Conservation (phyloP, 1,140 invertebrate genomes). For the Magallana ariakensis region DNA sequence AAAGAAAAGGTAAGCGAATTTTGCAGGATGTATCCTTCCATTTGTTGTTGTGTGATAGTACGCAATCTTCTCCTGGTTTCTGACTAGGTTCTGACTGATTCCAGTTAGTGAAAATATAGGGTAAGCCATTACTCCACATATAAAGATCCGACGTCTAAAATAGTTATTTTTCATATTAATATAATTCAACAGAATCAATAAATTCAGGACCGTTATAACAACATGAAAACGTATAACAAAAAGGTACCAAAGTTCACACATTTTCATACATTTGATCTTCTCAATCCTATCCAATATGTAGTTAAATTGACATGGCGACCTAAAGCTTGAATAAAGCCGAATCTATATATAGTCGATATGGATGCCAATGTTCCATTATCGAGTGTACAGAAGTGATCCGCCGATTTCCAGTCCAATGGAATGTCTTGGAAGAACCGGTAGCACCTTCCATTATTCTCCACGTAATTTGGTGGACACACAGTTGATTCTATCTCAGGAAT, state of each 20-base stretch:
- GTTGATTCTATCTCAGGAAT: neutral
- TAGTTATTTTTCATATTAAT: neutral
- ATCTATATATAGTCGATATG: neutral
- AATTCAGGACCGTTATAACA: too few relatives aligned
- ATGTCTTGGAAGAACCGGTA: conserved; percentile 5
- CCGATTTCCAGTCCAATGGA: neutral
- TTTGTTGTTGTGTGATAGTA: conserved; percentile 16
- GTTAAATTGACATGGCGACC: neutral
- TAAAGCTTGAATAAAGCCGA: conserved; percentile 6
- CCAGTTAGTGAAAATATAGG: neutral
- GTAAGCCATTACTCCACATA: neutral
- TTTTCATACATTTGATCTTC: conserved; percentile 4
- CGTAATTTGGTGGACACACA: neutral
- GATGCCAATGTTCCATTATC: neutral
- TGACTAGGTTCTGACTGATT: neutral
- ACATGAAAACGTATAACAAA: too few relatives aligned
- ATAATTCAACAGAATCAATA: too few relatives aligned
- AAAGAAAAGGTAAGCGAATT: neutral
- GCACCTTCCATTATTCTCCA: neutral
- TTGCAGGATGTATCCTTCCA: neutral
- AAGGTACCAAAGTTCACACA: neutral
- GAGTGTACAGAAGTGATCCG: neutral
- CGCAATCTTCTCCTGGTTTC: conserved; percentile 3
- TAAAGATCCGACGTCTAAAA: neutral
- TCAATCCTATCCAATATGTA: neutral